Evolutionary conservation across 2,797 vertebrate genomes (phyloP).

Genomic region (Pipistrellus pygmaeus): DNA sequence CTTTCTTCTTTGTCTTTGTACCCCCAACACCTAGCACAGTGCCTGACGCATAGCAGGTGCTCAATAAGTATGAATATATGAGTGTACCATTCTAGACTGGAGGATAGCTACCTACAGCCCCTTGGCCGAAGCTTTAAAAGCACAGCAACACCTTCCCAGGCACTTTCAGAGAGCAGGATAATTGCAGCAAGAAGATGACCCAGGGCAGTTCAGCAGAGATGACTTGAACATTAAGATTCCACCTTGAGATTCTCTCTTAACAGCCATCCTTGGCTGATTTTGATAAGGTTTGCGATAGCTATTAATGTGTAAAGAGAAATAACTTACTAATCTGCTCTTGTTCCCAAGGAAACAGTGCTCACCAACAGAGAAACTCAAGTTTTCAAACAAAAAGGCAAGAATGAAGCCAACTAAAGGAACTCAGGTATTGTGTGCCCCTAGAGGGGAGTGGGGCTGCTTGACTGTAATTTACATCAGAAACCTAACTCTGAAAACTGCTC

Average conservation of each 20-base stretch:
- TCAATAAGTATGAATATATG: not conserved
- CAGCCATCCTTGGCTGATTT: not conserved
- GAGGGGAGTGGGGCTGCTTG: accelerated
- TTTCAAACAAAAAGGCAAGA: not conserved
- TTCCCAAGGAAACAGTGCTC: not conserved
- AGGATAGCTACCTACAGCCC: not conserved
- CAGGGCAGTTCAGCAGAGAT: not conserved
- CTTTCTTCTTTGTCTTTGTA: constrained; percentile 13
- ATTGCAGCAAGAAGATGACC: not conserved
- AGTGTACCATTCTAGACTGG: not conserved
- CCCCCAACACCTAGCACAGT: not conserved
- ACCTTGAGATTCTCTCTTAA: not conserved
- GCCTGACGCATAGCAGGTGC: not conserved
- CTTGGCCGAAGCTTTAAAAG: not conserved
- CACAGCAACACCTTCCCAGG: not conserved
- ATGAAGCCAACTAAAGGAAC: not conserved
- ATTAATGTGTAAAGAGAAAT: not conserved
- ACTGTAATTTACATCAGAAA: constrained; percentile 16
- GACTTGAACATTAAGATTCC: not conserved
- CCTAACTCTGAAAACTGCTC: not conserved
- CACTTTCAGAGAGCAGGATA: not conserved
- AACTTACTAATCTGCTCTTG: not conserved
- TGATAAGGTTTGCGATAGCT: not conserved
- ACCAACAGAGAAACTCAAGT: not conserved
- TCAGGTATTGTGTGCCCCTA: not conserved